These are phyloP conservation scores for Bagarius yarrelli DNA, from an alignment of 2,113 vertebrate genomes.

Conservation along the genomic window DNA sequence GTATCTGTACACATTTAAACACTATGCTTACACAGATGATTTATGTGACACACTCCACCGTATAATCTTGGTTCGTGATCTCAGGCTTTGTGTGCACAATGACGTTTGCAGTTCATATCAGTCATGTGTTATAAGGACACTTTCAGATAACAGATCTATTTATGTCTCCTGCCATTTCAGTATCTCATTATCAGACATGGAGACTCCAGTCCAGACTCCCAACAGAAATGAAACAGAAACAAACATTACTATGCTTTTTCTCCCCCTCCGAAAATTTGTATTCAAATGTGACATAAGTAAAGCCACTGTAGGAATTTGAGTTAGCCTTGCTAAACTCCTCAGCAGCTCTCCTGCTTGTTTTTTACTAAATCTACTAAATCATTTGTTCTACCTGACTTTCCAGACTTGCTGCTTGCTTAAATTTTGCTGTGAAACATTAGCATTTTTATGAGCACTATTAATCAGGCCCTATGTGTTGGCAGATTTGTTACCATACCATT, in stretches of 20 bases:
- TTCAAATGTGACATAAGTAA: conserved; percentile 33
- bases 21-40: background rate
- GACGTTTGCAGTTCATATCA: conserved; percentile 9
- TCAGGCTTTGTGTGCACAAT: conserved; percentile 3
- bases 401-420: conserved; percentile 13
- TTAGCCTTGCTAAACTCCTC: conserved; percentile 3
- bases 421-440: conserved; percentile 14
- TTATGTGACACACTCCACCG: background rate
- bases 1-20: background rate
- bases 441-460: conserved; percentile 18
- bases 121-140: conserved; percentile 8
- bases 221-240: conserved; percentile 45
- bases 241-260: conserved; percentile 5
- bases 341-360: background rate
- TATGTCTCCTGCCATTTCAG: conserved; percentile 32
- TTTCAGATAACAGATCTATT: conserved; percentile 36
- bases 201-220: conserved; percentile 42
- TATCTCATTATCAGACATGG: conserved; percentile 28
- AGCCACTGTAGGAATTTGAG: background rate
- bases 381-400: conserved; percentile 28
- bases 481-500: background rate
- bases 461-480: background rate
- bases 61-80: background rate
- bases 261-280: conserved; percentile 6
- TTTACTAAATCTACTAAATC: conserved; percentile 39